These are phyloP conservation scores for Drosophila antonietae DNA, from an alignment of 2,888 invertebrate genomes.

Conservation along the genomic window DNA sequence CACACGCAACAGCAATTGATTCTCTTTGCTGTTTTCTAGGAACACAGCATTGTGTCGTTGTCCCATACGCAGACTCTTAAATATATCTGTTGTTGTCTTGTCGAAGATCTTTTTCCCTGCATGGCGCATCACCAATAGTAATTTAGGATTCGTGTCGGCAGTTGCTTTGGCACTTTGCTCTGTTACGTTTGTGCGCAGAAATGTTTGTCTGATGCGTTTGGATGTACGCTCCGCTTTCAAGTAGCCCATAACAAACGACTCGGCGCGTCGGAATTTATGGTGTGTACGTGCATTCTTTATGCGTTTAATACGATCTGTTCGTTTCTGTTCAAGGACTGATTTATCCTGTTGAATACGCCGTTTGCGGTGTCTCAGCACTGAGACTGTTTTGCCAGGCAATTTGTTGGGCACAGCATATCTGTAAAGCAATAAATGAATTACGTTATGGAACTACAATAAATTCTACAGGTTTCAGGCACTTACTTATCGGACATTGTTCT, in stretches of 20 bases:
- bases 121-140: slow-evolving; percentile 83
- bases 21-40: slow-evolving; percentile 82
- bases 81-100: slow-evolving; percentile 80
- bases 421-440: not conserved
- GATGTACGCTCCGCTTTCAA: slow-evolving; percentile 83
- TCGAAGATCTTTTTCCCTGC: slow-evolving; percentile 84
- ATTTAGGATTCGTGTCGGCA: slow-evolving; percentile 76
- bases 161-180: slow-evolving; percentile 61
- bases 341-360: slow-evolving; percentile 82
- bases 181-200: slow-evolving; percentile 76
- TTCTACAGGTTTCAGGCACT: slow-evolving; percentile 29
- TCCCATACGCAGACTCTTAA: slow-evolving; percentile 74
- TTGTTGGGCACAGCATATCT: slow-evolving; percentile 85
- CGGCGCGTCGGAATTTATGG: slow-evolving; percentile 83
- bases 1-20: slow-evolving; percentile 81
- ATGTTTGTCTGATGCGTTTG: slow-evolving; percentile 77
- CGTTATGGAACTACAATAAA: not conserved
- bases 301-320: slow-evolving; percentile 76
- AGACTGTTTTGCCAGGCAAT: slow-evolving; percentile 84
- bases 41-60: slow-evolving; percentile 82
- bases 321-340: slow-evolving; percentile 79
- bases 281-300: slow-evolving; percentile 68
- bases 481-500: slow-evolving; percentile 82
- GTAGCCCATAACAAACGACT: slow-evolving; percentile 83
- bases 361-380: slow-evolving; percentile 84